Conservation (phyloP, 2,113 vertebrate genomes). For the Tupaia tana region DNA sequence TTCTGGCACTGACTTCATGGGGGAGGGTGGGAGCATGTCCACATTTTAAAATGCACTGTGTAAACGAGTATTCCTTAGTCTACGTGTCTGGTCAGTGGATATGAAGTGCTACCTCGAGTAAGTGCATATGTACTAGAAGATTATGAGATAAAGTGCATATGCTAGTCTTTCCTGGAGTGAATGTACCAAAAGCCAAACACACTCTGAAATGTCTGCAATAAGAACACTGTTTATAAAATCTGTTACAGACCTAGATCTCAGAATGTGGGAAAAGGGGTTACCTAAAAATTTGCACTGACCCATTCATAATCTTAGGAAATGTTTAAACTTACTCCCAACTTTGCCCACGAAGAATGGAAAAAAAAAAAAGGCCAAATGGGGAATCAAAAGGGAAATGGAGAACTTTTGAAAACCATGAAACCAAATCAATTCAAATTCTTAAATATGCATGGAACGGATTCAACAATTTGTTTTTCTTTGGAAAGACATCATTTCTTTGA, state of each 20-base stretch:
- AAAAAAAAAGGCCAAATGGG: neutral
- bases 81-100: conserved; percentile 6
- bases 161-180: conserved; percentile 9
- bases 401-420: conserved; percentile 51
- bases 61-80: conserved; percentile 57
- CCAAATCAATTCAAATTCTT: conserved; percentile 64
- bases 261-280: conserved; percentile 8
- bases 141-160: conserved; percentile 26
- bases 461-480: conserved; percentile 60
- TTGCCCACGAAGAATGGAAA: neutral
- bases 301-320: conserved; percentile 51
- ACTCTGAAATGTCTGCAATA: conserved; percentile 13
- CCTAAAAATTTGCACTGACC: conserved; percentile 27
- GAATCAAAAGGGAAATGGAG: neutral
- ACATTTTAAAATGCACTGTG: conserved; percentile 37
- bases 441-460: conserved; percentile 56
- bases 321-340: conserved; percentile 28
- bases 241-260: conserved; percentile 6
- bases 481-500: conserved; percentile 58
- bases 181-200: conserved; percentile 36
- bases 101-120: conserved; percentile 26
- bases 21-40: neutral
- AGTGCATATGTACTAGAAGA: neutral
- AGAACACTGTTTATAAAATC: conserved; percentile 54
- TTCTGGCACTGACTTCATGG: conserved; percentile 8